Percentiles rank a stretch among this genome's conserved stretches.
phyloP scores from a whole-genome alignment of 23 tunicate genomes.

The Trididemnum clinides region DNA sequence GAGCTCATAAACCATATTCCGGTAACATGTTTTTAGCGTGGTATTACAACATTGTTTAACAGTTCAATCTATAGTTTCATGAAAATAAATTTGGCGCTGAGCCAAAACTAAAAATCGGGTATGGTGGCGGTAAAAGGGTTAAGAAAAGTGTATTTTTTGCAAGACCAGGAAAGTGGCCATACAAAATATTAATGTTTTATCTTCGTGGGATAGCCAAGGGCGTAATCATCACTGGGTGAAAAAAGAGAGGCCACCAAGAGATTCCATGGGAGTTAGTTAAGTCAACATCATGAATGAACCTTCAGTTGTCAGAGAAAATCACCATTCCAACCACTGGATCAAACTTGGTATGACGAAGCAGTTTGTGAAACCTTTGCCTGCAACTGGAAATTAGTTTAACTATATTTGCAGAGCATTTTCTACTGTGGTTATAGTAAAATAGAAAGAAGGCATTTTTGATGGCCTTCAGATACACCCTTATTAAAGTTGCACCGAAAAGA shows the following conservation, averaged over 20 bases:
- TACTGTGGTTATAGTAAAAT: not conserved
- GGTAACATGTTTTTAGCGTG: too few relatives aligned
- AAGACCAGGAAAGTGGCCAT: not conserved
- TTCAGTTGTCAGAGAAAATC: constrained; percentile 21
- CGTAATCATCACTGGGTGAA: constrained; percentile 20
- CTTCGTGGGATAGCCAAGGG: constrained; percentile 16
- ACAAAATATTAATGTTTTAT: not conserved
- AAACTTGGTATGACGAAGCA: constrained; percentile 22
- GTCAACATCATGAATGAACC: not conserved
- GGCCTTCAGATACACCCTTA: constrained; percentile 37
- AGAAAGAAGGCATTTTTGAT: constrained; percentile 23
- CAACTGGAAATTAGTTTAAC: constrained; percentile 13
- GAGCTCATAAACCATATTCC: too few relatives aligned
- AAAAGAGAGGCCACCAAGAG: constrained; percentile 16
- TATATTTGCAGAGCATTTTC: constrained; percentile 29
- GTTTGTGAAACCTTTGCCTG: constrained; percentile 13
- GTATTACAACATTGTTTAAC: too few relatives aligned
- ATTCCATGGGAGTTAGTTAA: constrained; percentile 21
- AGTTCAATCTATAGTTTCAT: too few relatives aligned
- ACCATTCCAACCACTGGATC: not conserved
- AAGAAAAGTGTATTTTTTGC: not conserved
- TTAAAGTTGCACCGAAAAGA: too few relatives aligned
- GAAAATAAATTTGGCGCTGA: too few relatives aligned
- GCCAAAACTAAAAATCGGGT: too few relatives aligned
- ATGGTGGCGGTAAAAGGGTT: too few relatives aligned